Base-by-base conservation (phyloP, 2,113 vertebrate genomes). In the Notothenia coriiceps region DNA sequence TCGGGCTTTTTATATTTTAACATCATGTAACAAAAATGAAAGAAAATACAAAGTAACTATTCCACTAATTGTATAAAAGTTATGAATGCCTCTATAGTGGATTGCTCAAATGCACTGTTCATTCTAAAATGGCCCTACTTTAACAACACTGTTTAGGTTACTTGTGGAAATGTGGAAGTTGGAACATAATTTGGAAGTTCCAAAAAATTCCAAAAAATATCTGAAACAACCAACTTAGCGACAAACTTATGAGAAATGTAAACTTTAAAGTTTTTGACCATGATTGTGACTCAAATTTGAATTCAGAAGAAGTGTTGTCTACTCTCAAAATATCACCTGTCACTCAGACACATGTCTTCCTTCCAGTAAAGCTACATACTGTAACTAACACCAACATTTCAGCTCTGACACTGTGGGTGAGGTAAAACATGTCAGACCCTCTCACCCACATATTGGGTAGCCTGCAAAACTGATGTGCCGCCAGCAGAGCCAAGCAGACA, bases 321-420 rank as follows among this genome's bases (percentile, higher is more conserved):
- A 55, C 12, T 69, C 10, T 55, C n/a, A 9, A 35, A 49, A 72
- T 68, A 25, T 77, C 25, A 78, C 20, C 55, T 57, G 61, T 79
- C 70, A 77, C 3, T 79, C 50, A 46, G 20, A 20, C 35, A 40
- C 35, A 40, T n/a, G 51, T 62, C 60, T 14, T 55, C n/a, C 54
- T 68, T 2, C 17, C 17, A 22, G 63, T 46, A 49, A 47, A 84
- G 20, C 49, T 29, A 64, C 61, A 70, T 68, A n/a, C n/a, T n/a
- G n/a, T n/a, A 57, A 62, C 62, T 50, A 43, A 12, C 55, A 47
- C 11, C 62, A 67, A 49, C 33, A 47, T 66, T 73, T 15, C 71
- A 66, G 75, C 49, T 18, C 13, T 63, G 65, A 76, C 69, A 78
- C 44, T 50, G 57, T 18, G 61, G 54, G 44, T 51, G 78, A 82